These are phyloP conservation scores for Cyanistes caeruleus DNA, from an alignment of 2,113 vertebrate genomes.

Conservation along the genomic window DNA sequence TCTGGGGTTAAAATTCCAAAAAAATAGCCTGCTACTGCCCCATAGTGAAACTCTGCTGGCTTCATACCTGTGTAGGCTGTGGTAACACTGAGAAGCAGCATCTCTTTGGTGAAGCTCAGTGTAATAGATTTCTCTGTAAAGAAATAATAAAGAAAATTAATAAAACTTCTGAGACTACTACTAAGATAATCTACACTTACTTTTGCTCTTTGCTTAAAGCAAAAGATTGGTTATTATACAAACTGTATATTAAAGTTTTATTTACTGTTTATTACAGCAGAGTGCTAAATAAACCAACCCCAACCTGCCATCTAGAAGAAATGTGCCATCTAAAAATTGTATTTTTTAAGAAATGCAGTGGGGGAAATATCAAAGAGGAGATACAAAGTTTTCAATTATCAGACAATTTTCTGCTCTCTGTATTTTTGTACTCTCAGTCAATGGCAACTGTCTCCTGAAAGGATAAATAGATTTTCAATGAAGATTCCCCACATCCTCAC, in stretches of 20 bases:
- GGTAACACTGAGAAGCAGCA: constrained; percentile 88
- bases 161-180: background rate
- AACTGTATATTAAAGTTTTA: background rate
- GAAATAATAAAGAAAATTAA: background rate
- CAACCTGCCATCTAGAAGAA: background rate
- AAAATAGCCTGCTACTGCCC: background rate
- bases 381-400: background rate
- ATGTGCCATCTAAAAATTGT: background rate
- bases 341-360: background rate
- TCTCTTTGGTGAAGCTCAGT: constrained; percentile 88
- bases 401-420: background rate
- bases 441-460: background rate
- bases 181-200: background rate
- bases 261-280: background rate
- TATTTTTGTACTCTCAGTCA: background rate
- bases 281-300: background rate
- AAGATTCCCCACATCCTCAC: background rate
- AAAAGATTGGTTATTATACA: background rate
- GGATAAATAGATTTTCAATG: background rate
- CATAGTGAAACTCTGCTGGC: background rate
- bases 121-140: constrained; percentile 86
- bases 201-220: background rate
- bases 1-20: background rate
- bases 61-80: constrained; percentile 91
- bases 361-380: background rate